These are phyloP conservation scores for Cephus sareptanus DNA, from an alignment of 2,888 invertebrate genomes.

Conservation along the genomic window DNA sequence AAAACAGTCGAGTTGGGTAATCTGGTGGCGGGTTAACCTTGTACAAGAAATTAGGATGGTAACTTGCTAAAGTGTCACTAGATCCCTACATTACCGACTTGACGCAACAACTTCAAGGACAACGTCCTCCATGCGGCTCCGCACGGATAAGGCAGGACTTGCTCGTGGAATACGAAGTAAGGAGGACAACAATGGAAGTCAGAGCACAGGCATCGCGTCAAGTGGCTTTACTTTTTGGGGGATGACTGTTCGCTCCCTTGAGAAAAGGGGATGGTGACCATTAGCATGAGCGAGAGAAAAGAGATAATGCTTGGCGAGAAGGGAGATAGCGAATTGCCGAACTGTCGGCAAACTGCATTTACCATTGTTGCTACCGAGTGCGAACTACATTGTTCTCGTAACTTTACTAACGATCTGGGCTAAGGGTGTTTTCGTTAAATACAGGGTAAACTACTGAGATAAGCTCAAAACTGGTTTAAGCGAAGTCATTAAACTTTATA, in stretches of 20 bases:
- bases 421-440: conserved; percentile 45
- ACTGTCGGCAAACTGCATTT: conserved; percentile 51
- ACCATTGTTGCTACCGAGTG: conserved; percentile 43
- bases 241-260: not conserved
- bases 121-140: not conserved
- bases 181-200: not conserved
- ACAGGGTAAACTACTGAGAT: conserved; percentile 41
- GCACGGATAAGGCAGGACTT: not conserved
- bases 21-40: not conserved
- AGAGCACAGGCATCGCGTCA: not conserved
- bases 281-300: not conserved
- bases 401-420: conserved; percentile 49
- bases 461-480: conserved; percentile 41
- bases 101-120: not conserved
- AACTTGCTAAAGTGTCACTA: not conserved
- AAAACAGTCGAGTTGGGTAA: not conserved
- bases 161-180: not conserved
- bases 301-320: not conserved
- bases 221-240: not conserved
- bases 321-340: conserved; percentile 17
- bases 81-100: not conserved
- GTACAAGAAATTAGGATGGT: not conserved
- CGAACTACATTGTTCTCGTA: conserved; percentile 34
- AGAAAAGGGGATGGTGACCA: not conserved
- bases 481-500: conserved; percentile 8